These are phyloP conservation scores for Esox masquinongy DNA, from an alignment of 2,797 vertebrate species.

Conservation along the genomic window DNA sequence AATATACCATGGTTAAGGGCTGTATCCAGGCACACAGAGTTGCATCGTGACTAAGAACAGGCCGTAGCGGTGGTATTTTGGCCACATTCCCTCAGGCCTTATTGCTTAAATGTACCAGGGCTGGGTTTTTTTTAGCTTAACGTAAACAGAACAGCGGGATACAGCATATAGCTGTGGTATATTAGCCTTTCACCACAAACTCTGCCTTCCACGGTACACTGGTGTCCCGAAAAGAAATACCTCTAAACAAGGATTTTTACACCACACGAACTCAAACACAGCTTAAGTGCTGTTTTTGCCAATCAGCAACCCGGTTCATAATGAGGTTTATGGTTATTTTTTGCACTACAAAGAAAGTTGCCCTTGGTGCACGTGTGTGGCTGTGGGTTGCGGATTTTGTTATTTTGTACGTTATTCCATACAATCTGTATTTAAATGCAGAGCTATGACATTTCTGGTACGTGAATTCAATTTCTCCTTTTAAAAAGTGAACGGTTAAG, in stretches of 20 bases:
- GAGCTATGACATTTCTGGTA: constrained; percentile 55
- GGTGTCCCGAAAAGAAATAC: too few species aligned
- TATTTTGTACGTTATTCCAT: constrained; percentile 50
- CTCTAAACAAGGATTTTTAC: too few species aligned
- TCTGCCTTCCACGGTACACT: too few species aligned
- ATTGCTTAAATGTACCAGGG: too few species aligned
- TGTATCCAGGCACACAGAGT: too few species aligned
- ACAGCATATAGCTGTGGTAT: too few species aligned
- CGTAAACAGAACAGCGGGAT: too few species aligned
- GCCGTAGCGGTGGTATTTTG: neutral
- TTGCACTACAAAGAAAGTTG: neutral
- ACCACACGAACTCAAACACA: neutral
- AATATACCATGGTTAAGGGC: too few species aligned
- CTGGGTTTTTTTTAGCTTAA: too few species aligned
- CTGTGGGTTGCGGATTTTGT: constrained; percentile 43
- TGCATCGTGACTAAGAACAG: too few species aligned
- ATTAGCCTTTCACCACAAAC: too few species aligned
- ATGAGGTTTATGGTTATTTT: neutral
- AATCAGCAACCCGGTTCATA: neutral
- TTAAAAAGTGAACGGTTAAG: constrained; percentile 45
- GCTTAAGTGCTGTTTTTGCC: neutral
- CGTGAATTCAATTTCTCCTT: constrained; percentile 38
- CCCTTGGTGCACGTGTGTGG: neutral
- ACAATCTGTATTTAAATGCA: constrained; percentile 55
- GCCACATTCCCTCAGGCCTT: too few species aligned